Conservation (phyloP, 2,888 invertebrate genomes). For the Colostygia pectinataria region DNA sequence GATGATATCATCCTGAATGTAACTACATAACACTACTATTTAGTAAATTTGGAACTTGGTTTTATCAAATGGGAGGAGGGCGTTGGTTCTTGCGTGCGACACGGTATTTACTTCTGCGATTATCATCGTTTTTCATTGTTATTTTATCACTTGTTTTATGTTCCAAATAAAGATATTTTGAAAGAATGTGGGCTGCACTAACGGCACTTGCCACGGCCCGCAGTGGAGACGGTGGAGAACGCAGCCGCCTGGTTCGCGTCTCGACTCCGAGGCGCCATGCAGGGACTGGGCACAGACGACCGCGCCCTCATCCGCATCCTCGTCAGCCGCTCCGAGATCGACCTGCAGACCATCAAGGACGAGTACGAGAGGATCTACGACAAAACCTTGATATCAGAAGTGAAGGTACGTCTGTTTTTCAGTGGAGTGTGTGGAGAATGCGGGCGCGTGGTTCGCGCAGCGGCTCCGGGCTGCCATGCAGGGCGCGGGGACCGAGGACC, state of each 20-base stretch:
- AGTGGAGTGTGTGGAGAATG: slow-evolving; percentile 89
- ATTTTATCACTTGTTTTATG: too few species aligned
- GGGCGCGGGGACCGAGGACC: slow-evolving; percentile 88
- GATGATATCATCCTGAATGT: too few species aligned
- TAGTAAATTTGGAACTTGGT: too few species aligned
- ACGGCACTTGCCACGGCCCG: slow-evolving; percentile 2
- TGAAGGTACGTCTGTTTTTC: slow-evolving; percentile 82
- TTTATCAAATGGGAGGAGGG: too few species aligned
- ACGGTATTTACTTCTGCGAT: too few species aligned
- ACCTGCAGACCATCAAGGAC: slow-evolving; percentile 86
- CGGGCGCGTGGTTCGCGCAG: slow-evolving; percentile 87
- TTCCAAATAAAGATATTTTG: too few species aligned
- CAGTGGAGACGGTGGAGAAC: slow-evolving; percentile 45
- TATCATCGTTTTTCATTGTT: too few species aligned
- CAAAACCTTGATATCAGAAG: slow-evolving; percentile 85
- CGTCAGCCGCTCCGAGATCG: slow-evolving; percentile 87
- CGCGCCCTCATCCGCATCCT: slow-evolving; percentile 87
- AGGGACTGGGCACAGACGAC: slow-evolving; percentile 89
- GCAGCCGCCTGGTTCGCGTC: slow-evolving; percentile 87
- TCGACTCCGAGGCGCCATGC: slow-evolving; percentile 85
- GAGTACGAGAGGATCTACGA: slow-evolving; percentile 88
- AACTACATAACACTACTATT: too few species aligned
- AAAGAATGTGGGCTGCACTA: too few species aligned
- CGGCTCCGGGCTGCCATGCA: slow-evolving; percentile 85
- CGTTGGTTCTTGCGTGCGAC: too few species aligned